Conservation (phyloP, 2,113 vertebrate species). For the Nyctereutes procyonoides region DNA sequence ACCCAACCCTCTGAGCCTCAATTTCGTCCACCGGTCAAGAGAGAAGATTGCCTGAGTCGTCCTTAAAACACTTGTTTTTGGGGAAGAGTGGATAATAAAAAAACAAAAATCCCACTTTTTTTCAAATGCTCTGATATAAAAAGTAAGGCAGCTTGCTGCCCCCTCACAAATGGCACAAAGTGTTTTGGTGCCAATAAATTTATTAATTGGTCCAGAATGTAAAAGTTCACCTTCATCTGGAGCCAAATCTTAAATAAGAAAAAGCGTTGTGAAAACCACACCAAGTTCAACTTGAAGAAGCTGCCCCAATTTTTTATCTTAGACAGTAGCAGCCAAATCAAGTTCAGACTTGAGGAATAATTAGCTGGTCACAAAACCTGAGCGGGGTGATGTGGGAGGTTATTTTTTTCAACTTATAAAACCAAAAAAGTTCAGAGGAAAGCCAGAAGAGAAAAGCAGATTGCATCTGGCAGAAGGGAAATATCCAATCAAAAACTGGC, state of each 20-base stretch:
- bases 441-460: constrained; percentile 55
- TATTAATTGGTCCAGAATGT: constrained; percentile 40
- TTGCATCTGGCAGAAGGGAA: constrained; percentile 66
- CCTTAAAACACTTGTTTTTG: not conserved
- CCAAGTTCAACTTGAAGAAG: not conserved
- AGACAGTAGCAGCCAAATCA: constrained; percentile 12
- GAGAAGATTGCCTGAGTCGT: not conserved
- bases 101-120: not conserved
- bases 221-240: constrained; percentile 61
- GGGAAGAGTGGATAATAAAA: not conserved
- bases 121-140: constrained; percentile 20
- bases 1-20: not conserved
- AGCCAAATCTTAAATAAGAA: constrained; percentile 60
- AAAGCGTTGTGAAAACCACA: not conserved
- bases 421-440: constrained; percentile 8
- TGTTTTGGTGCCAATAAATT: not conserved
- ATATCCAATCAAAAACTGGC: constrained; percentile 65
- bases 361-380: not conserved
- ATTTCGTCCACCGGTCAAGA: not conserved
- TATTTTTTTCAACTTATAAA: constrained; percentile 26
- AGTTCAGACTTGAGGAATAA: not conserved
- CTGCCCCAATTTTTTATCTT: not conserved
- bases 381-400: not conserved
- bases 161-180: not conserved
- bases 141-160: not conserved